A percentile compares a stretch with the other conserved stretches of the same genome.
phyloP scores from a whole-genome alignment of 2,888 invertebrate species.

The Antitype chi region DNA sequence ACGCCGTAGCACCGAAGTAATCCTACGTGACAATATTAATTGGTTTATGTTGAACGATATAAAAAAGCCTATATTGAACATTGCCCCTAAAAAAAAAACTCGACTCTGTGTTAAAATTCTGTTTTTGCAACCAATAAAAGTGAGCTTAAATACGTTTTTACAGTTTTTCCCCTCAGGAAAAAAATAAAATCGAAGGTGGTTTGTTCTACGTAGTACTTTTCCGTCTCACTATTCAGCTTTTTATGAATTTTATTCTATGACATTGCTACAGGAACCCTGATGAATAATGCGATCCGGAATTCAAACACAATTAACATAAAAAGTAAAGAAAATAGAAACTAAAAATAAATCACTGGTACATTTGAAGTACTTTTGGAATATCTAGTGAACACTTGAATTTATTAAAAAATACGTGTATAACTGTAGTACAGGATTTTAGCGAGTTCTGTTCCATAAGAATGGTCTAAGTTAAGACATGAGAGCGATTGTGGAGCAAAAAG shows the following conservation, averaged over 20 bases:
- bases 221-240: conserved; percentile 4
- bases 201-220: conserved; percentile 10
- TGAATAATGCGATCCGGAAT: conserved; percentile 31
- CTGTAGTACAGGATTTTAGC: conserved; percentile 38
- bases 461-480: neutral
- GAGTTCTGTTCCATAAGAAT: conserved; percentile 8
- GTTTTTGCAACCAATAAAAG: neutral
- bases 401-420: conserved; percentile 56
- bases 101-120: neutral
- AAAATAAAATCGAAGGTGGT: neutral
- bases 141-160: neutral
- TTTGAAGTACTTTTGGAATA: conserved; percentile 22
- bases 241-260: neutral
- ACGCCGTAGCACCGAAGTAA: conserved; percentile 32
- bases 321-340: conserved; percentile 8
- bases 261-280: conserved; percentile 14
- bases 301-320: conserved; percentile 32
- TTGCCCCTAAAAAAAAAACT: neutral
- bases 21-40: conserved; percentile 28
- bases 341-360: conserved; percentile 21
- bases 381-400: conserved; percentile 47
- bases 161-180: neutral
- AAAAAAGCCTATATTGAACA: conserved; percentile 4
- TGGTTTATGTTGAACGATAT: conserved; percentile 32
- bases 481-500: neutral